phyloP scores from a whole-genome alignment of 1,140 invertebrate species.

The Hyposmocoma kahamanoa region DNA sequence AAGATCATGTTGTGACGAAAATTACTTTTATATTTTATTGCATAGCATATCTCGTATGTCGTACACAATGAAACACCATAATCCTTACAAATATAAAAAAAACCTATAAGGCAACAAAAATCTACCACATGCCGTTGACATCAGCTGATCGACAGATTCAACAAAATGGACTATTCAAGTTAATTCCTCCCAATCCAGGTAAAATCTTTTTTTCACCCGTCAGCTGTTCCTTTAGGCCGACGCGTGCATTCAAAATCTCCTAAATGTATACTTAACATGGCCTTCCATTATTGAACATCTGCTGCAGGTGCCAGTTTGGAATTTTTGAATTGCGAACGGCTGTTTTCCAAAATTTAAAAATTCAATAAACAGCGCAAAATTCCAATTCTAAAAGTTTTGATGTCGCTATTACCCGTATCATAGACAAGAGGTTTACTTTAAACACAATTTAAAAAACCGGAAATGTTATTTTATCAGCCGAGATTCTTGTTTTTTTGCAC shows the following conservation, averaged over 20 bases:
- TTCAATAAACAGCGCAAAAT: no score
- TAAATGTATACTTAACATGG: conserved; percentile 25
- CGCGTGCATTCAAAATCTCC: conserved; percentile 43
- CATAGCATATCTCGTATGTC: no score
- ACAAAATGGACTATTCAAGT: conserved; percentile 11
- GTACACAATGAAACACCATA: no score
- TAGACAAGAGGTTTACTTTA: no score
- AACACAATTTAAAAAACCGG: background rate
- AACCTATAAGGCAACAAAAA: no score
- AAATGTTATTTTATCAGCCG: background rate
- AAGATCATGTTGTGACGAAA: no score
- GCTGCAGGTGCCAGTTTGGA: conserved; percentile 44
- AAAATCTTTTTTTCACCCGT: conserved; percentile 37
- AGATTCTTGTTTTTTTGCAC: conserved; percentile 1
- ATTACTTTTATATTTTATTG: no score
- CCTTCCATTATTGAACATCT: conserved; percentile 43
- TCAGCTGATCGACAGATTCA: conserved; percentile 40
- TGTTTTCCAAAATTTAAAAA: conserved; percentile 4
- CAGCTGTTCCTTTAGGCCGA: conserved; percentile 43
- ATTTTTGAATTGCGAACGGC: conserved; percentile 41
- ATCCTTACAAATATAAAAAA: no score
- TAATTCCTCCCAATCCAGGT: conserved; percentile 34
- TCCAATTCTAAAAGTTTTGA: no score
- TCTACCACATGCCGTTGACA: conserved; percentile 13
- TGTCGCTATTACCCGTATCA: no score